These are phyloP conservation scores for Choloepus didactylus DNA, from an alignment of 2,797 vertebrate species.

Conservation along the genomic window DNA sequence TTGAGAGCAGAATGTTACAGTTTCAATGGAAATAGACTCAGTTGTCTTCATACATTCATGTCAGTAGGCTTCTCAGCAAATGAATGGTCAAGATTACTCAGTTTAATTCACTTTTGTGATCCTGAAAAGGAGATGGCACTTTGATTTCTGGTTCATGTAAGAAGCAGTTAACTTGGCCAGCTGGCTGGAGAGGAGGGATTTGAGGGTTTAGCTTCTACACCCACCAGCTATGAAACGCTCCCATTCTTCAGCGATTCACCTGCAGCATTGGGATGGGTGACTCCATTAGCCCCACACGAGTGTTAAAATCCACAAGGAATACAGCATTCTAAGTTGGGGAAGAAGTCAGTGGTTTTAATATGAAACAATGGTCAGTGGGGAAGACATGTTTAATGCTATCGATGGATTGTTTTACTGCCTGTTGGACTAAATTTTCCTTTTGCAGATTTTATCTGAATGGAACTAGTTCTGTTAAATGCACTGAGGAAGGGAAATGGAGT, in stretches of 20 bases:
- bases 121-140: not conserved
- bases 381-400: not conserved
- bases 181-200: not conserved
- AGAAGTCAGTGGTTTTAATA: not conserved
- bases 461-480: conserved; percentile 90
- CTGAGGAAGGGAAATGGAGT: conserved; percentile 92
- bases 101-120: not conserved
- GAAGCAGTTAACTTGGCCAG: not conserved
- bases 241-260: not conserved
- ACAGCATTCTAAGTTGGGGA: not conserved
- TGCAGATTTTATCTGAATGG: conserved; percentile 92
- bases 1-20: not conserved
- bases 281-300: not conserved
- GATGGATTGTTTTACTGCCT: conserved; percentile 13
- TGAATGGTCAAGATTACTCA: not conserved
- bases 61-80: not conserved
- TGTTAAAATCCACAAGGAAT: not conserved
- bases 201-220: not conserved
- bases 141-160: not conserved
- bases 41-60: not conserved
- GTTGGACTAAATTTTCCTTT: conserved; percentile 52
- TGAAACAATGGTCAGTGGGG: not conserved
- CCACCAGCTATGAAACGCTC: not conserved
- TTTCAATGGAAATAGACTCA: not conserved
- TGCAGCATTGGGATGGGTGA: not conserved